Base-by-base conservation (phyloP, 2,113 vertebrate genomes). In the Phasianus colchicus region DNA sequence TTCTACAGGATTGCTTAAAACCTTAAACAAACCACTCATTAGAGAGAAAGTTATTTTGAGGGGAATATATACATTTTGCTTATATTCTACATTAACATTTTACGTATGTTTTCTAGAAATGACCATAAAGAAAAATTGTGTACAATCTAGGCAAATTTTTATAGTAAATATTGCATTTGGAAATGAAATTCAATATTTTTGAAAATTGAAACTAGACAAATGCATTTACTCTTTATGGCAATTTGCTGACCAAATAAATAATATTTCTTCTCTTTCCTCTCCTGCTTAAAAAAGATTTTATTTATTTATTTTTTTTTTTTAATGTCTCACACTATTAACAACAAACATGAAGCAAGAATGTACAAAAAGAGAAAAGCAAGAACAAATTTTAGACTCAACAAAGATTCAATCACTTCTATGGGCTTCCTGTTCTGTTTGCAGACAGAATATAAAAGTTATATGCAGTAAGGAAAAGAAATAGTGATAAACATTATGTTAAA, bases 251-350 rank as follows among this genome's bases (percentile, higher is more conserved):
- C 27, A 9, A 19, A 38, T 13, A 71, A 78, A 78, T 4, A 54
- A 21, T 1, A 3, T 5, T n/a, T 7, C 5, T 55, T 24, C 18
- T 36, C 8, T 10, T 43, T 18, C 13, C 9, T 55, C 55, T 34
- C 24, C 13, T 47, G 3, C 10, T 67, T 25, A 42, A 63, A 42
- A n/a, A 7, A 14, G 1, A 38, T 9, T 38, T 38, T 38, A 10
- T 38, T 38, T 38, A n/a, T n/a, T n/a, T n/a, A n/a, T 38, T 38
- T 36, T 38, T 38, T 38, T 38, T 38, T 38, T 38, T 38, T 10
- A 38, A 38, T 10, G 18, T 11, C 4, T 7, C 54, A 9, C 5
- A 20, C 6, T 47, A 1, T 47, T 34, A 5, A 2, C 5, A 75
- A 24, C 6, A 27, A 64, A 60, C 3, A 2, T 5, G 17, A 75